Evolutionary conservation across 1,140 invertebrate genomes (phyloP), one percentile per base, ranked within the genome.

Genomic region (Thaumetopoea pityocampa): DNA sequence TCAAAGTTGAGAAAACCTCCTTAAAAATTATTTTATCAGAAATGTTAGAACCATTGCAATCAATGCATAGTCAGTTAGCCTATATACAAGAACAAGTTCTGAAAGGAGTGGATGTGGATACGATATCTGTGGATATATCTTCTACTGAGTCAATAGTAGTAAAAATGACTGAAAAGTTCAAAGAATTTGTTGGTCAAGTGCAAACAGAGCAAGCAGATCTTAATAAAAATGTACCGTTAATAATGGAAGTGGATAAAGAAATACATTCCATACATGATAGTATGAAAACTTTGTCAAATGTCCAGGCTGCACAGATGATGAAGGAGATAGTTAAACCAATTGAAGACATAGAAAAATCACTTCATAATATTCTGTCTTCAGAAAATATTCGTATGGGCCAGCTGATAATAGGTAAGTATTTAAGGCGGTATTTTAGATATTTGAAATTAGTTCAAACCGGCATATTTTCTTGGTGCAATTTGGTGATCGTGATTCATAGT

Each of bases 201-300:
- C 38, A 70, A 43, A 40, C 45, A 5, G 52, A 53, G 15, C 24
- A 34, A 32, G 43, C 11, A 14, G 34, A 61, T 4, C 35, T 56
- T 32, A 52, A 49, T 18, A 51, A 65, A 19, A 54, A 66, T n/a
- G 45, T 60, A 9, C 46, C 55, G 9, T 20, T 71, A 29, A 60
- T 71, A 11, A 48, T 63, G 24, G 54, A 67, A 48, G 33, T 68
- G 1, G 59, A 64, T 32, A 61, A 64, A 29, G 65, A 68, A 51
- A 57, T 72, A 12, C 53, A 61, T 42, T 46, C 48, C 1, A 68
- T 77, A 22, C 50, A 67, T 46, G 49, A 66, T 19, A 62, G 43
- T 24, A 24, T 66, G 11, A 36, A 45, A 16, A 46, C 54, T 4
- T 43, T 67, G 18, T 51, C 64, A 29, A 48, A 56, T 23, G n/a